phyloP scores from a whole-genome alignment of 2,888 invertebrate genomes.

The Cabera pusaria region DNA sequence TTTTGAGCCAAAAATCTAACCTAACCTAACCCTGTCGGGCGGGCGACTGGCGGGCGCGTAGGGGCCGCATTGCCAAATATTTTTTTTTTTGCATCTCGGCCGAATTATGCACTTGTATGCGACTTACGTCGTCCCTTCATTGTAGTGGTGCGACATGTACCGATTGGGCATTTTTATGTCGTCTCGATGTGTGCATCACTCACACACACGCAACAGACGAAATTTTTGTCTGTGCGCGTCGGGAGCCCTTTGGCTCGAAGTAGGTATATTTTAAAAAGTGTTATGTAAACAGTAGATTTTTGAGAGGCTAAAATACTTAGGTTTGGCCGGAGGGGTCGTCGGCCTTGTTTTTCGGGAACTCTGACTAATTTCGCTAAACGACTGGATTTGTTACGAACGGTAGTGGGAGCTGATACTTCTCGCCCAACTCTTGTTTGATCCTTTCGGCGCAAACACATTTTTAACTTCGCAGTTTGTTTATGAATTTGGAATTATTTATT shows the following conservation, averaged over 20 bases:
- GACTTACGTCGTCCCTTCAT: slow-evolving; percentile 82
- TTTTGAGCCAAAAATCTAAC: slow-evolving; percentile 84
- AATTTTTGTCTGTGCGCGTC: slow-evolving; percentile 70
- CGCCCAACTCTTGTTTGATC: slow-evolving; percentile 41
- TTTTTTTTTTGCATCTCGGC: slow-evolving; percentile 84
- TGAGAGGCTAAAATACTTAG: slow-evolving; percentile 74
- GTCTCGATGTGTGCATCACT: slow-evolving; percentile 67
- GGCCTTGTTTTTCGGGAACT: slow-evolving; percentile 78
- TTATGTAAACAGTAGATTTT: slow-evolving; percentile 79
- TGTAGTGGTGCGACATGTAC: slow-evolving; percentile 82
- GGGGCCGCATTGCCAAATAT: slow-evolving; percentile 84
- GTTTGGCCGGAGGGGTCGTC: slow-evolving; percentile 70
- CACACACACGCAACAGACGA: slow-evolving; percentile 64
- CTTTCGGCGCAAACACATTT: slow-evolving; percentile 48
- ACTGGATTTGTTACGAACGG: slow-evolving; percentile 55
- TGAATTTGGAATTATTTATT: slow-evolving; percentile 18
- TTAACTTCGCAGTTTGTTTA: slow-evolving; percentile 18
- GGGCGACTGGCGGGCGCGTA: slow-evolving; percentile 82
- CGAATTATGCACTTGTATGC: slow-evolving; percentile 84
- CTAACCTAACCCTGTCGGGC: slow-evolving; percentile 83
- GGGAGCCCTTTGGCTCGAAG: slow-evolving; percentile 61
- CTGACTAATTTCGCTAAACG: slow-evolving; percentile 77
- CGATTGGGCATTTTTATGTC: slow-evolving; percentile 77
- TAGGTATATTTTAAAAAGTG: slow-evolving; percentile 75
- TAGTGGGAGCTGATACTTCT: slow-evolving; percentile 54